Percentiles rank a stretch among this genome's conserved stretches.
These are phyloP conservation scores for Nixonia krombeini DNA, from an alignment of 1,140 invertebrate species.

Conservation along the genomic window DNA sequence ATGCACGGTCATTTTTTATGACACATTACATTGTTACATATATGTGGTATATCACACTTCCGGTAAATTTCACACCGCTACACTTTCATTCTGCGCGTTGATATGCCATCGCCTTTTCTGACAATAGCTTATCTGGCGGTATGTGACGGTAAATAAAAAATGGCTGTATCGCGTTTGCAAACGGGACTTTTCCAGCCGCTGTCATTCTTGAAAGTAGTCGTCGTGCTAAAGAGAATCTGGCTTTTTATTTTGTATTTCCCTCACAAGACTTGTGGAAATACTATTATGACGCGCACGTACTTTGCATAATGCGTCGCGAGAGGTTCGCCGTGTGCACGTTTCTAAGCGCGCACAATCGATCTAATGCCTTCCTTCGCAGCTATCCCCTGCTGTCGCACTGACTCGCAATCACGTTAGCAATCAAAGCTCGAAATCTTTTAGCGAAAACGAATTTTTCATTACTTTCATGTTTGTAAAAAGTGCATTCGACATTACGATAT, in stretches of 20 bases:
- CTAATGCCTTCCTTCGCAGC: slow-evolving; percentile 25
- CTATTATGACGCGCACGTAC: slow-evolving; percentile 42
- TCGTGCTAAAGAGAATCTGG: slow-evolving; percentile 28
- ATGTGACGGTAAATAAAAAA: slow-evolving; percentile 1
- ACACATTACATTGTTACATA: too few species aligned
- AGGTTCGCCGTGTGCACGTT: slow-evolving; percentile 27
- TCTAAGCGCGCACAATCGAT: slow-evolving; percentile 43
- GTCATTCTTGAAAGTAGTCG: slow-evolving; percentile 26
- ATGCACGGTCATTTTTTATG: too few species aligned
- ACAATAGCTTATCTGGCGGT: too few species aligned
- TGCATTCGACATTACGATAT: too few species aligned
- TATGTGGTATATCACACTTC: too few species aligned
- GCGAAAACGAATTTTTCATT: too few species aligned
- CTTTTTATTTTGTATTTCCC: slow-evolving; percentile 38
- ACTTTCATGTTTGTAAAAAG: too few species aligned
- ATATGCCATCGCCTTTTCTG: too few species aligned
- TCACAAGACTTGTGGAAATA: slow-evolving; percentile 37
- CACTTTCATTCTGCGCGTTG: too few species aligned
- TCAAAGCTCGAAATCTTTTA: too few species aligned
- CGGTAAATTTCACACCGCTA: too few species aligned
- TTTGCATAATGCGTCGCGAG: slow-evolving; percentile 42
- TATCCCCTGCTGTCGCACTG: slow-evolving; percentile 34
- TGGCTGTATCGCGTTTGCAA: slow-evolving; percentile 24
- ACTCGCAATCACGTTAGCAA: slow-evolving; percentile 7
- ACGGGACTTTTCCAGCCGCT: slow-evolving; percentile 36